These are phyloP conservation scores for Gisinianus flammeolus DNA, from an alignment of 2,888 invertebrate genomes.

Conservation along the genomic window DNA sequence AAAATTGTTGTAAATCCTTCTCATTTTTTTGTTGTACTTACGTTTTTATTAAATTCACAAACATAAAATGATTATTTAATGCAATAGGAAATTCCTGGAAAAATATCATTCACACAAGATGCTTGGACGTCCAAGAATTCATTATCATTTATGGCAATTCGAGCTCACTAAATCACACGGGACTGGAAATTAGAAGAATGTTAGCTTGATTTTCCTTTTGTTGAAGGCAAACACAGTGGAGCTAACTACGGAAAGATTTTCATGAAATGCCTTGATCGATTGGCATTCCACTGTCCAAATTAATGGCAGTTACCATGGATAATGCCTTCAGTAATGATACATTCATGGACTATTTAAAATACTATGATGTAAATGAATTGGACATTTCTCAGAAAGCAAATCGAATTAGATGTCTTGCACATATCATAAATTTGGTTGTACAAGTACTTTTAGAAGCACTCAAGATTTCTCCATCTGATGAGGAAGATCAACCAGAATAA, in stretches of 20 bases:
- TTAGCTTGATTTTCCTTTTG: not conserved
- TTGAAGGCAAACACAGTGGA: too few species aligned
- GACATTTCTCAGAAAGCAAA: not conserved
- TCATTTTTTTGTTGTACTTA: too few species aligned
- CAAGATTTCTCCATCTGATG: not conserved
- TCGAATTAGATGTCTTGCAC: conserved; percentile 1
- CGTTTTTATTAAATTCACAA: too few species aligned
- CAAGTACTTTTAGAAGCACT: not conserved
- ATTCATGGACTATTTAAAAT: not conserved
- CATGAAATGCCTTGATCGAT: not conserved
- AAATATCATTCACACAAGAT: conserved; percentile 9
- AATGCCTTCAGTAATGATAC: conserved; percentile 3
- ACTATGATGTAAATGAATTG: not conserved
- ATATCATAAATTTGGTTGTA: conserved; percentile 14
- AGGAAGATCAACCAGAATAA: not conserved
- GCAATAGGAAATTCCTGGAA: not conserved
- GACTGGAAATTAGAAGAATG: not conserved
- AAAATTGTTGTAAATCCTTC: too few species aligned
- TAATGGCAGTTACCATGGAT: not conserved
- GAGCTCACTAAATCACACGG: not conserved
- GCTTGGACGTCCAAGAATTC: not conserved
- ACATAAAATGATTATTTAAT: too few species aligned
- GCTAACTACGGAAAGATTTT: not conserved
- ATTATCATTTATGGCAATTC: conserved; percentile 8
- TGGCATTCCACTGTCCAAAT: not conserved